These are phyloP conservation scores for Conomelus anceps DNA, from an alignment of 2,888 invertebrate species.

Conservation along the genomic window DNA sequence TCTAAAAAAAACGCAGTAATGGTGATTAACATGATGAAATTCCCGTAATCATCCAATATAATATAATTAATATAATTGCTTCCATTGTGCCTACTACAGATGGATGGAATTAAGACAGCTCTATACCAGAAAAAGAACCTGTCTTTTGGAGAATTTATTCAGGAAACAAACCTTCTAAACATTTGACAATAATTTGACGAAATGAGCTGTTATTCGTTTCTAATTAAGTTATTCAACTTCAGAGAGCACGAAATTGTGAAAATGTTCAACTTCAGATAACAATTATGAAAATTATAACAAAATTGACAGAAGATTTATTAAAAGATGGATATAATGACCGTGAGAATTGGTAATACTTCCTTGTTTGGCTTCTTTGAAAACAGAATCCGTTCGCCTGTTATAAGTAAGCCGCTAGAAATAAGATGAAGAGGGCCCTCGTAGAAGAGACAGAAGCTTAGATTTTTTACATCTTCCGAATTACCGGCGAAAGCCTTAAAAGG, in stretches of 20 bases:
- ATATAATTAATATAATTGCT: not conserved
- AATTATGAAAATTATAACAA: not conserved
- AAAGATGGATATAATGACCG: not conserved
- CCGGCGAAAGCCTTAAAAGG: not conserved
- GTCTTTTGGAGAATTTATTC: not conserved
- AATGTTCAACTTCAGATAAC: too few species aligned
- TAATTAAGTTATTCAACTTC: not conserved
- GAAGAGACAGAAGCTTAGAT: not conserved
- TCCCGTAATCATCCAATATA: too few species aligned
- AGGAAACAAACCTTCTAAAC: not conserved
- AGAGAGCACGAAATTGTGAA: not conserved
- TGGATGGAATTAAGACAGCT: not conserved
- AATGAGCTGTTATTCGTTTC: not conserved
- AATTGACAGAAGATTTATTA: not conserved
- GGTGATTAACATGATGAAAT: too few species aligned
- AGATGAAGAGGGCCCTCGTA: not conserved
- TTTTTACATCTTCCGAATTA: not conserved
- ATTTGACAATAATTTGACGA: not conserved
- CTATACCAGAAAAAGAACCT: not conserved
- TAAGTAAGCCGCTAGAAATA: not conserved
- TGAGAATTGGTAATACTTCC: not conserved
- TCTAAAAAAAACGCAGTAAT: too few species aligned
- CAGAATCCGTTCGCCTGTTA: not conserved
- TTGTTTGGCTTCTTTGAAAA: not conserved
- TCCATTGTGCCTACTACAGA: not conserved